Conservation (phyloP, 2,797 vertebrate genomes). For the Phalloptychus januarius region DNA sequence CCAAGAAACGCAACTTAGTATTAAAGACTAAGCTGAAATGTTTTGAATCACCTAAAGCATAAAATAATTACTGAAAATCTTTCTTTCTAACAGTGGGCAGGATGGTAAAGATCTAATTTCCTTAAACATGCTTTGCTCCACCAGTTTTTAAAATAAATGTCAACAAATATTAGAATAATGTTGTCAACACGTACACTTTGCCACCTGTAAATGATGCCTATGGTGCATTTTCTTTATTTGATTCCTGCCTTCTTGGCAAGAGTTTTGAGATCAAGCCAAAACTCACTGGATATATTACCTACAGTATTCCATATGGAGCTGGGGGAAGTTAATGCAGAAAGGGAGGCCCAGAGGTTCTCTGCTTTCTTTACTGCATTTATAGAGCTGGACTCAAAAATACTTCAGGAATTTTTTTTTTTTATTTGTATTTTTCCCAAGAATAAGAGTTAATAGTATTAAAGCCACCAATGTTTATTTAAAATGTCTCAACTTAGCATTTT, state of each 20-base stretch:
- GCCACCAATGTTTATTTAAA: neutral
- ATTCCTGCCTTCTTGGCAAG: neutral
- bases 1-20: neutral
- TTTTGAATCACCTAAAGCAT: neutral
- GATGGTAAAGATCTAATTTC: neutral
- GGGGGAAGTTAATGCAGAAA: neutral
- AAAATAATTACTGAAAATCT: neutral
- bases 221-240: neutral
- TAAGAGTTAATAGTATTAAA: neutral
- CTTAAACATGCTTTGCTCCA: neutral
- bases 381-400: neutral
- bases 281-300: neutral
- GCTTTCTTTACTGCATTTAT: neutral
- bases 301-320: neutral
- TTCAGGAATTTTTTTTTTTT: neutral
- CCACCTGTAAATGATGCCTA: neutral
- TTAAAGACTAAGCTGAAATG: neutral
- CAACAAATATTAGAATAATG: neutral
- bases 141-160: neutral
- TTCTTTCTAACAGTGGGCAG: neutral
- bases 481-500: neutral
- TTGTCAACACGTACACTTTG: neutral
- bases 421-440: neutral
- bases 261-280: conserved; percentile 1
- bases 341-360: neutral